These are phyloP conservation scores for Anadara kagoshimensis DNA, from an alignment of 1,140 invertebrate genomes.

Conservation along the genomic window DNA sequence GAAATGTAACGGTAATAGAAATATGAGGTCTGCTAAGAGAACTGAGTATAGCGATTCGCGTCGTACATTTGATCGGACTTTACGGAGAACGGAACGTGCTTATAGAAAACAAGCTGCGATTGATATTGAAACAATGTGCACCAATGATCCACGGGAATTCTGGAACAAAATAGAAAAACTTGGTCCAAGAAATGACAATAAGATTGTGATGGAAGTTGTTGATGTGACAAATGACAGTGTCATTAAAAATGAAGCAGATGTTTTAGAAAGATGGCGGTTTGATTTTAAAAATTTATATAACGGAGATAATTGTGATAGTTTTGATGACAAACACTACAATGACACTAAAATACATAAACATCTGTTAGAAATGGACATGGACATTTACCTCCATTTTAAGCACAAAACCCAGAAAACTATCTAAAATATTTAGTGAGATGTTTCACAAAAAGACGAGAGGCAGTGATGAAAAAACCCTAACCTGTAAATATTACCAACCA, in stretches of 20 bases:
- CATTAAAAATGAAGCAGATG: background rate
- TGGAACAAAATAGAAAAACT: conserved; percentile 41
- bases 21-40: background rate
- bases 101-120: background rate
- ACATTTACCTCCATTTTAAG: no score
- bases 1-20: no score
- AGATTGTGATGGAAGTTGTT: conserved; percentile 17
- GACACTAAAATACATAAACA: conserved; percentile 20
- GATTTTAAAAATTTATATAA: conserved; percentile 24
- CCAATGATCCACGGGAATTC: conserved; percentile 37
- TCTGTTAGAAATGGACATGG: conserved; percentile 28
- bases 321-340: conserved; percentile 18
- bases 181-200: conserved; percentile 22
- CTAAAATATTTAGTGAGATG: no score
- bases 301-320: conserved; percentile 10
- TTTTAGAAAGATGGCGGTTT: background rate
- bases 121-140: conserved; percentile 39
- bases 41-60: conserved; percentile 1
- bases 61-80: conserved; percentile 26
- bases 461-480: no score
- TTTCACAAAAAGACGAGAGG: no score
- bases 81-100: conserved; percentile 21
- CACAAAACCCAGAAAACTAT: no score
- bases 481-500: no score
- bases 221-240: conserved; percentile 6